Evolutionary conservation across 1,140 invertebrate species (phyloP), one percentile per base, ranked within the genome.

Genomic region (Drosophila murphyi): DNA sequence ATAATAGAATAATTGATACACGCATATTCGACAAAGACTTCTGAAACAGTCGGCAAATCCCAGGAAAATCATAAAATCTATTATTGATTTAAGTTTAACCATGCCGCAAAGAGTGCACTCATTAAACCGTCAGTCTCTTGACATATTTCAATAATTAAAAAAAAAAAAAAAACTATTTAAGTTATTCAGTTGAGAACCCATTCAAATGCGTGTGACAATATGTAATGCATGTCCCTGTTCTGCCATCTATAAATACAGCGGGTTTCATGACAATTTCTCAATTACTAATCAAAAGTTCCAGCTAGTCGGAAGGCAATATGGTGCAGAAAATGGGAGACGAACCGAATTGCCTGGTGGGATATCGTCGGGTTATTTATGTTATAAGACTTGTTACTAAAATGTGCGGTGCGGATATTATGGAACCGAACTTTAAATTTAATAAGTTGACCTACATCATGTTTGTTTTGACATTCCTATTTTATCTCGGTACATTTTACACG

Each of bases 331-430:
- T 5, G 8, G n/a, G 31, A 3, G 7, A 20, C 4, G n/a, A 67
- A 35, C 2, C 20, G 20, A 45, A 34, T 5, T 69, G 65, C 48
- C n/a, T 69, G 8, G 2, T 8, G 51, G 48, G 31, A 0, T 70
- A 61, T 55, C 47, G 67, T 55, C 55, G 56, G 4, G 54, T 61
- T n/a, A 60, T 61, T n/a, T 31, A 60, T 34, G n/a, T n/a, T n/a
- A n/a, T 63, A 5, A 32, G 62, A 8, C 20, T 64, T 32, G 59
- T 61, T 31, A 54, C 61, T n/a, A 12, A 20, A 6, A n/a, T 65
- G 10, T 48, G 41, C 35, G 70, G 70, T 5, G 61, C 70, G 28
- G 60, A 72, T 65, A 4, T 72, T 20, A 51, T 47, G 3, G 12
- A 51, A 8, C 12, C 29, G 5, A 5, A 65, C 6, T 72, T 50